Evolutionary conservation across 1,140 invertebrate species (phyloP).

Genomic region (Pomacea maculata): DNA sequence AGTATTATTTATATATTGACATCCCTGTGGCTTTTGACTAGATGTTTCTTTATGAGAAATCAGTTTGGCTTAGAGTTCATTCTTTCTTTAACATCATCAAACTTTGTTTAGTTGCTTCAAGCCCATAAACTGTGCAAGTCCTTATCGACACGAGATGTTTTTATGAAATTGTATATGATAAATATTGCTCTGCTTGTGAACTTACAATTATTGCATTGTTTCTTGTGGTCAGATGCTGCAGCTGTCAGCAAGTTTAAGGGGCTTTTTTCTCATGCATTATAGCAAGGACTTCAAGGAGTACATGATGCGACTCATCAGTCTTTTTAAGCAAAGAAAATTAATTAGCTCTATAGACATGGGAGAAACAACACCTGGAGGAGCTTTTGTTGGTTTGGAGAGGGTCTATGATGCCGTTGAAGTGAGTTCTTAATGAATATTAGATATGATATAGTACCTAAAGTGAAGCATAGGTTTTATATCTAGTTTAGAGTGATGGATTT

Average conservation of each 20-base stretch:
- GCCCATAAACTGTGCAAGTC: too few species aligned
- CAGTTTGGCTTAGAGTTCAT: too few species aligned
- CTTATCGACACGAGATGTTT: too few species aligned
- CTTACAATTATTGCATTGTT: conserved; percentile 1
- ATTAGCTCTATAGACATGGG: conserved; percentile 48
- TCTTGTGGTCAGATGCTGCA: conserved; percentile 45
- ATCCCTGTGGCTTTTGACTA: too few species aligned
- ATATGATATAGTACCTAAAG: too few species aligned
- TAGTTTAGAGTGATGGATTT: not conserved
- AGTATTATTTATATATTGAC: too few species aligned
- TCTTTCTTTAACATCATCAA: too few species aligned
- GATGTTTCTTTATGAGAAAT: too few species aligned
- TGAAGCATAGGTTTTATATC: too few species aligned
- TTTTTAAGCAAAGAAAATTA: conserved; percentile 43
- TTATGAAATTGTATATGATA: not conserved
- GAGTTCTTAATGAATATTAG: not conserved
- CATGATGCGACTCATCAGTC: conserved; percentile 38
- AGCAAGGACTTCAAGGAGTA: conserved; percentile 31
- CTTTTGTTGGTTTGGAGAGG: conserved; percentile 51
- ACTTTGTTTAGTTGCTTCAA: too few species aligned
- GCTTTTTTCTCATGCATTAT: conserved; percentile 56
- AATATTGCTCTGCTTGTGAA: not conserved
- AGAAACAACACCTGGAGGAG: conserved; percentile 33
- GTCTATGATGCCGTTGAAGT: conserved; percentile 57
- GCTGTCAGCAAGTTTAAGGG: conserved; percentile 56